Conservation (phyloP, 2,888 invertebrate species). For the Pogonocherus hispidulus region DNA sequence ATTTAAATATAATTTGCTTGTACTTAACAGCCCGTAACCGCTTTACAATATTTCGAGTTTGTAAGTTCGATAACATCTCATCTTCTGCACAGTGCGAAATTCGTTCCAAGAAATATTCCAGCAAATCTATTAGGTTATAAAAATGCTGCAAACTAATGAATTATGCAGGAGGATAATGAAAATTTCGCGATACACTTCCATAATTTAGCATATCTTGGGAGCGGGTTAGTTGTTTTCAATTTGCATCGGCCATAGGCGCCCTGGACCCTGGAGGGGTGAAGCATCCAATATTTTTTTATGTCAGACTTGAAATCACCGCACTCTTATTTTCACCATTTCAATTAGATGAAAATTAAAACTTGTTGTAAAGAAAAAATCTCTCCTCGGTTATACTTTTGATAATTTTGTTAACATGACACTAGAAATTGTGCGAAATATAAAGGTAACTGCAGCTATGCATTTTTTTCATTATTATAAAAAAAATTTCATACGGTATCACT, state of each 20-base stretch:
- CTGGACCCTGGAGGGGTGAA: background rate
- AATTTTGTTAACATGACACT: no score
- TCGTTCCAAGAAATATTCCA: background rate
- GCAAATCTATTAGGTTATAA: slow-evolving; percentile 21
- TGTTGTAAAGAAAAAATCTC: no score
- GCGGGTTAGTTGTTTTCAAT: slow-evolving; percentile 14
- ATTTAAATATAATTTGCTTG: background rate
- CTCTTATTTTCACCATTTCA: no score
- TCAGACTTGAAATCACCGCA: no score
- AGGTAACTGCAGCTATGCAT: no score
- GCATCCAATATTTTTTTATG: no score
- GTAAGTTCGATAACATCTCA: slow-evolving; percentile 9
- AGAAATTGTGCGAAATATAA: no score
- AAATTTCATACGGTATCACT: no score
- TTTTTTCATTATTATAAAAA: no score
- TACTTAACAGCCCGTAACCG: slow-evolving; percentile 3
- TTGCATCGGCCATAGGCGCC: slow-evolving; percentile 1
- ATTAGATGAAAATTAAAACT: no score
- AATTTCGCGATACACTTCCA: slow-evolving; percentile 29
- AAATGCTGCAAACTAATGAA: slow-evolving; percentile 29
- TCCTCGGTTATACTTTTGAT: no score
- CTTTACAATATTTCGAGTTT: slow-evolving; percentile 8
- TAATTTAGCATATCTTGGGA: slow-evolving; percentile 30
- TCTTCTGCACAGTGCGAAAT: background rate
- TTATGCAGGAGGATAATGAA: slow-evolving; percentile 36